Evolutionary conservation across 2,113 vertebrate genomes (phyloP), one percentile per base, ranked within the genome.

Genomic region (Poecile atricapillus): DNA sequence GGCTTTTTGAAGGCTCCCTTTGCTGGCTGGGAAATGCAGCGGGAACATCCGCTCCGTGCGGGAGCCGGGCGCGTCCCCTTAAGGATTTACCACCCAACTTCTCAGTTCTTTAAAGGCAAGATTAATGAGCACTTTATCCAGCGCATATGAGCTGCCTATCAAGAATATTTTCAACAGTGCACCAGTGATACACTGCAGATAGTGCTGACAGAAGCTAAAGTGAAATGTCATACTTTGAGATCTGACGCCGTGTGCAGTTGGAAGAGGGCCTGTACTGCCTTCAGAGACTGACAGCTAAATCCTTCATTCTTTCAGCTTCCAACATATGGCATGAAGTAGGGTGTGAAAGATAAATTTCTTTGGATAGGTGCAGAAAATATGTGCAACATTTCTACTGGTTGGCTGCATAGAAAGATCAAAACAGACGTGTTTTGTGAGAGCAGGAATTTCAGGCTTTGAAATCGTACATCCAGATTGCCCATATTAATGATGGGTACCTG

Each of bases 341-440:
- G 97, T 97, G 97, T 96, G 96, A 97, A 97, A 97, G 97, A 98
- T 90, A 95, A 96, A 97, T 98, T 96, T 97, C 97, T 97, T 67
- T 84, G 90, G 96, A 97, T 90, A 96, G 97, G 96, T 97, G 93
- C 87, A 91, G 93, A 95, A 97, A 97, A 97, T 88, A 90, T 89
- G 95, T 75, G 88, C 89, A 59, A 64, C 60, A 24, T 92, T 95
- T 96, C 71, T 73, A 78, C 95, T 94, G 97, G 96, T 89, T 75
- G 85, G 94, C 94, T 95, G 94, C 93, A 49, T 74, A 20, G 91
- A 47, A 90, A 70, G 94, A 96, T 97, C 95, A 89, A 94, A 97
- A 94, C 88, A 84, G 92, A 64, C 69, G 3, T 75, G 50, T 91
- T 95, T 95, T 90, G 90, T 10, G 8, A 94, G 95, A 88, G 91